phyloP scores from a whole-genome alignment of 2,888 invertebrate genomes.

The Scotopteryx bipunctaria region DNA sequence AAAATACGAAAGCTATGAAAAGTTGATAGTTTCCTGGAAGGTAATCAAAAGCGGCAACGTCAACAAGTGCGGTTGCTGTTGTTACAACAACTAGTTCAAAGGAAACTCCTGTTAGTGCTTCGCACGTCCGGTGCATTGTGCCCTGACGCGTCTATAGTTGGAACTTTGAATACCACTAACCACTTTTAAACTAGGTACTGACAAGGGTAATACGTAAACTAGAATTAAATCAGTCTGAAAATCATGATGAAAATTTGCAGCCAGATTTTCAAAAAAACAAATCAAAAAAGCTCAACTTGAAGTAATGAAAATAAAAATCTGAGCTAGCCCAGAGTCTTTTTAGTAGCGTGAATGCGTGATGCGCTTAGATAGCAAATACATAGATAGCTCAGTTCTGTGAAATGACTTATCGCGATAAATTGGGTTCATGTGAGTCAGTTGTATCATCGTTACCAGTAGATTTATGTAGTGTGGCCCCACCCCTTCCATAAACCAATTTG shows the following conservation, averaged over 20 bases:
- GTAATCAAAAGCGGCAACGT: slow-evolving; percentile 46
- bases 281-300: no score
- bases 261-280: no score
- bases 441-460: no score
- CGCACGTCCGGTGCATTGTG: slow-evolving; percentile 67
- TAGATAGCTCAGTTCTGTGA: slow-evolving; percentile 1
- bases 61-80: slow-evolving; percentile 54
- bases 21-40: slow-evolving; percentile 55
- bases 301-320: not conserved
- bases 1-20: slow-evolving; percentile 32
- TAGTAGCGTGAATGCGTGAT: not conserved
- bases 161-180: slow-evolving; percentile 37
- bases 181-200: not conserved
- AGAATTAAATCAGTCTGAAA: no score
- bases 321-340: not conserved
- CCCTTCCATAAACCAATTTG: slow-evolving; percentile 1
- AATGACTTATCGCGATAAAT: not conserved
- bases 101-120: slow-evolving; percentile 72
- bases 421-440: slow-evolving; percentile 6
- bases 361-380: not conserved
- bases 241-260: no score
- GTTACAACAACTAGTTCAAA: slow-evolving; percentile 69
- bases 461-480: no score
- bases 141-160: slow-evolving; percentile 57
- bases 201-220: no score